Evolutionary conservation across 2,797 vertebrate genomes (phyloP).

Genomic region (Telmatherina bonti): DNA sequence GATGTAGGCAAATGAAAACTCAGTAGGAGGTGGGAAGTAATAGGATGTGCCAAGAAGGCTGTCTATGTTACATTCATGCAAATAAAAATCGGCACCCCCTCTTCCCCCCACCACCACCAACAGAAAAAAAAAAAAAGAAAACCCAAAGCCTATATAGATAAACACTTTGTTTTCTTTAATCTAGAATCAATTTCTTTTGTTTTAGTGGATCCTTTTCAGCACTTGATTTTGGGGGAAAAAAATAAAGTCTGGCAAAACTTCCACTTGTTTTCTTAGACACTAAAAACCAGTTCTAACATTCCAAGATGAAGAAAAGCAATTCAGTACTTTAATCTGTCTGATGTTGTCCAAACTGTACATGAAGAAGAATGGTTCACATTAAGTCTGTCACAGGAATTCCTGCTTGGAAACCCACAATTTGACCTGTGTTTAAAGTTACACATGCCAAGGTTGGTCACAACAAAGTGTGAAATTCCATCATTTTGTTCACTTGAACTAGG

Average conservation of each 20-base stretch:
- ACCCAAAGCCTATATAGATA: too few species aligned
- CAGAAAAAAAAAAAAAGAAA: constrained; percentile 8
- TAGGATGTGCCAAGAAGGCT: constrained; percentile 36
- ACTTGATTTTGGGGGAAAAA: not conserved
- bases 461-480: constrained; percentile 67
- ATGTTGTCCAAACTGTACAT: not conserved
- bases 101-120: too few species aligned
- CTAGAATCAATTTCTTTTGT: not conserved
- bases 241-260: constrained; percentile 16
- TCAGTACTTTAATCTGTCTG: constrained; percentile 5
- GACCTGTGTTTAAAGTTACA: constrained; percentile 61
- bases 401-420: constrained; percentile 60
- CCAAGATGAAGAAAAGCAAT: constrained; percentile 21
- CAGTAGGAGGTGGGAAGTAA: constrained; percentile 59
- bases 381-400: constrained; percentile 6
- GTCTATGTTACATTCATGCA: constrained; percentile 35
- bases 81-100: constrained; percentile 22
- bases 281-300: constrained; percentile 27
- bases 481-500: constrained; percentile 71
- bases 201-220: not conserved
- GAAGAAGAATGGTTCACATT: not conserved
- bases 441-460: constrained; percentile 55
- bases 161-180: too few species aligned
- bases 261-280: constrained; percentile 16
- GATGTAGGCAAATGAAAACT: constrained; percentile 59